Evolutionary conservation across 1,140 invertebrate genomes (phyloP), one percentile per base, ranked within the genome.

Genomic region (Helicoverpa armigera): DNA sequence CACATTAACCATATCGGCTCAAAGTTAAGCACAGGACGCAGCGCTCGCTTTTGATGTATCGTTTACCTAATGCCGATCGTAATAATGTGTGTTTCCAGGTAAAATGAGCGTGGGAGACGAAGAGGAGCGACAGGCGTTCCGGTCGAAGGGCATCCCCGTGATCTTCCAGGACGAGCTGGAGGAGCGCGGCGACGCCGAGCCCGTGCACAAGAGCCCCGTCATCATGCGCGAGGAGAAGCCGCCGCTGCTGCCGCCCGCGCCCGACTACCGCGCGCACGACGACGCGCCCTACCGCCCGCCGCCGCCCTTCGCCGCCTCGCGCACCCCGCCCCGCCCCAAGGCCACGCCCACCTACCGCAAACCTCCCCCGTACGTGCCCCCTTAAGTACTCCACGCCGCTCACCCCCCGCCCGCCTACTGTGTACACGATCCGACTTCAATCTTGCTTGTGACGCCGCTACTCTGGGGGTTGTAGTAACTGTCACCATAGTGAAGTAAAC

Each of bases 161-260:
- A 99, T 99, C 84, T 99, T 99, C 93, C 97, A 97, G 91, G 98
- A 99, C 94, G 98, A 99, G 91, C 95, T 99, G 13, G 98, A 98
- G 84, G 98, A 99, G 88, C 98, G 98, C 89, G 98, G 97, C 1
- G 94, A 95, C 72, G 79, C 91, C 0, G 97, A 97, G 92, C 97
- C 97, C 48, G 97, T 97, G 43, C 98, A 98, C 86, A 99, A 99
- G 95, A 97, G 97, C 54, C 98, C 98, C 1, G 97, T 99, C 2
- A 99, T 99, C 82, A 96, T 99, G 92, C 98, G 98, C 84, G 98
- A 99, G 84, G 98, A 99, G 89, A 98, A 98, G 90, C 98, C 98
- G 35, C 98, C 98, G 0, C 94, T 98, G 77, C 95, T 97, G 53
- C 97, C 97, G 10, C 97, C 96, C 69, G 96, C 95, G 69, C 95